Conservation (phyloP, 2,888 invertebrate genomes). For the Leucoma salicis region DNA sequence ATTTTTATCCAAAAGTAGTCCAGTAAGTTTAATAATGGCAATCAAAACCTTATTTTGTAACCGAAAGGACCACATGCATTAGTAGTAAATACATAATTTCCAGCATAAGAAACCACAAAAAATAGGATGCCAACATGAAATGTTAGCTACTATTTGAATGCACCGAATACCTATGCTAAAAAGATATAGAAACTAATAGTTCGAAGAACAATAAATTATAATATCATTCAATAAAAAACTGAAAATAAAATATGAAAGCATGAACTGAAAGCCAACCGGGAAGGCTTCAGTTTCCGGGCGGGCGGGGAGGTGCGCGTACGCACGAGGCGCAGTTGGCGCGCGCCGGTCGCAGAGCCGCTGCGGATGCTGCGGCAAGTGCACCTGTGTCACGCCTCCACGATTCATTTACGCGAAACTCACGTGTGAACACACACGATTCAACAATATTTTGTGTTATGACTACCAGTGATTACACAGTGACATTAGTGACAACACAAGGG, state of each 20-base stretch:
- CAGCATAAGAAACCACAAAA: no score
- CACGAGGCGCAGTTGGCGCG: constrained; percentile 61
- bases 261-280: constrained; percentile 43
- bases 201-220: no score
- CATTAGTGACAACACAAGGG: constrained; percentile 40
- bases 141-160: no score
- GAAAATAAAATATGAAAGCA: constrained; percentile 10
- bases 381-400: constrained; percentile 48
- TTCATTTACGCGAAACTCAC: constrained; percentile 35
- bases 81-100: no score
- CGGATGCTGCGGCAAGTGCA: constrained; percentile 75
- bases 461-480: constrained; percentile 63
- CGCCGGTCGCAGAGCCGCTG: constrained; percentile 56
- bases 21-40: no score
- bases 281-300: constrained; percentile 62
- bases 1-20: no score
- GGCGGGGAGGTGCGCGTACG: constrained; percentile 67
- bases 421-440: constrained; percentile 22
- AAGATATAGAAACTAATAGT: no score
- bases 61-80: no score
- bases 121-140: no score
- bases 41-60: no score
- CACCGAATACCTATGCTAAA: no score
- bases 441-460: constrained; percentile 52
- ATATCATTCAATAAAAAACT: no score